Base-by-base conservation (phyloP, 2,797 vertebrate species). In the Leuciscus waleckii region DNA sequence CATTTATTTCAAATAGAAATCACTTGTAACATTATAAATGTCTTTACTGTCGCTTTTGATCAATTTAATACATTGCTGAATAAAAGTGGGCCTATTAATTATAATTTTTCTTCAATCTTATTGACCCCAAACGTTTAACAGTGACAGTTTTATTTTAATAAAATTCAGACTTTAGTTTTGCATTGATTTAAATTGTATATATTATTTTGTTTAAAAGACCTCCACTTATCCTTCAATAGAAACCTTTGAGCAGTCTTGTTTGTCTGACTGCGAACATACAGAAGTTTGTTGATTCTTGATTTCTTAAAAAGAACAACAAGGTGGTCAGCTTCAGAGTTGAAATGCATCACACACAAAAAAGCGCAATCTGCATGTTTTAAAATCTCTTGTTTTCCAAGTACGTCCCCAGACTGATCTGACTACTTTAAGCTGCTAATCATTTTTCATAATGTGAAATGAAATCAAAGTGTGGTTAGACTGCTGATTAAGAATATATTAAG, bases 401-500 rank as follows among this genome's bases (percentile, higher is more conserved):
- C 32, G 35, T 84, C 39, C 61, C 43, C 13, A 80, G 54, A 58
- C 81, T 65, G 86, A 89, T 88, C 87, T 82, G 73, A 85, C 77
- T 73, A 39, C 32, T 16, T 35, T 78, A 79, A 82, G 75, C 85
- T 85, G 70, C 46, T 79, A 79, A 75, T 76, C n/a, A 51, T 65
- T 83, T 63, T 76, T 39, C n/a, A 78, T 74, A 75, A 82, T 46
- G 61, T 85, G 73, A 35, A 37, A 73, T 16, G 56, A 81, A 87
- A 86, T 87, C 86, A 86, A 71, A 86, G 85, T 23, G n/a, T 32
- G 54, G 73, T 54, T 82, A 76, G 75, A 65, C 56, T 56, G 63
- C 54, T 88, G 84, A 87, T 85, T 85, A 81, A 84, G 89, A 88
- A 88, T 87, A 81, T 85, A 87, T 88, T 88, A 89, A 84, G 82